Base-by-base conservation (phyloP, 2,113 vertebrate genomes). In the Spea bombifrons region DNA sequence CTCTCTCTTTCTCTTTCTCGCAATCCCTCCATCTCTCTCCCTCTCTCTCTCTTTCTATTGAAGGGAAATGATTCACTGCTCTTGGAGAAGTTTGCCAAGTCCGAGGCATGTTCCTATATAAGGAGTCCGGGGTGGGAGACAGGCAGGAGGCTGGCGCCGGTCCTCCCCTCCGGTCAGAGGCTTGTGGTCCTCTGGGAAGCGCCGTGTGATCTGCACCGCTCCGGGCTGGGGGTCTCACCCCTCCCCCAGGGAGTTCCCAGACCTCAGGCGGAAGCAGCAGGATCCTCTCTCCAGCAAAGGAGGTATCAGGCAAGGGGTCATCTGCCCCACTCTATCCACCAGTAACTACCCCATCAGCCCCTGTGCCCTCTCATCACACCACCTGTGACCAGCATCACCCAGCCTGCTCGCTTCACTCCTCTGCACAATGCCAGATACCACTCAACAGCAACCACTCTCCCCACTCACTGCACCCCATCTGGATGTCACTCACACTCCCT, bases 191-290 rank as follows among this genome's bases (percentile, higher is more conserved):
- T 79, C 48, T 79, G 77, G 77, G 77, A 79, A 72, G 61, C 70
- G 66, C 70, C 66, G 77, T 79, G 61, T 73, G 69, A 79, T 79
- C 77, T 66, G 48, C 69, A 73, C 48, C 72, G 70, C 69, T 79
- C 16, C 63, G 61, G 77, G 70, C 70, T 66, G 77, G 77, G 77
- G 77, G 77, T 79, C 77, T 79, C 77, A 73, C 77, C 72, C 68
- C 76, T 72, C 76, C 76, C 76, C 76, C 76, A 59, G 77, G 70
- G 77, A 79, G 77, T 79, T 79, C 71, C 69, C 77, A 73, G 49
- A 73, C 59, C 55, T 43, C 77, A 79, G 70, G 63, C 70, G 63
- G 70, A 79, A 79, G 70, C 77, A 73, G 77, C 73, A 63, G 77
- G 63, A 73, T 79, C 77, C 63, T 79, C 63, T 79, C 70, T 67